These are phyloP conservation scores for Trichogramma dendrolimi DNA, from an alignment of 2,888 invertebrate species.

Conservation along the genomic window DNA sequence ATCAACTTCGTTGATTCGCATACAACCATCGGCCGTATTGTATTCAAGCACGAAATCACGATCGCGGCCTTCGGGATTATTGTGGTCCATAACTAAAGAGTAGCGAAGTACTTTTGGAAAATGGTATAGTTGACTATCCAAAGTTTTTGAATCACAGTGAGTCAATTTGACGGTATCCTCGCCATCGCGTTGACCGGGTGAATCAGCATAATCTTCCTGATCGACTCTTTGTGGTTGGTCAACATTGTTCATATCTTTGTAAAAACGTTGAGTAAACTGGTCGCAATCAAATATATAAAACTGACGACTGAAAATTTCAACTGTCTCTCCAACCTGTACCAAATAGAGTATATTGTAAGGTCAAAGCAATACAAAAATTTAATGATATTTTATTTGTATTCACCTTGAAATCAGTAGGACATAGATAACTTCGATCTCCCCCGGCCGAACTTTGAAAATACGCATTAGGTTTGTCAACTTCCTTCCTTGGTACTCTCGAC, in stretches of 20 bases:
- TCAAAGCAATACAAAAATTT: too few species aligned
- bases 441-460: too few species aligned
- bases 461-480: too few species aligned
- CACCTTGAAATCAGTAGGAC: too few species aligned
- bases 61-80: constrained; percentile 72
- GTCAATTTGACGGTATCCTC: too few species aligned
- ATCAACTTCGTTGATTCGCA: constrained; percentile 70
- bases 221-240: constrained; percentile 52
- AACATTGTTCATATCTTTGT: constrained; percentile 57
- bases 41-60: constrained; percentile 75
- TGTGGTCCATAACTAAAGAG: constrained; percentile 70
- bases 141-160: background rate
- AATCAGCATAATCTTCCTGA: too few species aligned
- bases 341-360: background rate
- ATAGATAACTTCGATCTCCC: too few species aligned
- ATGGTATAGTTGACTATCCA: constrained; percentile 71
- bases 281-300: constrained; percentile 79
- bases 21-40: constrained; percentile 69
- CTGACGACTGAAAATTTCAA: constrained; percentile 65
- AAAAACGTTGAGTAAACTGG: constrained; percentile 74
- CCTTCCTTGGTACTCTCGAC: too few species aligned
- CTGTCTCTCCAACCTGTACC: constrained; percentile 63
- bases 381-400: too few species aligned
- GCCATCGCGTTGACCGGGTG: too few species aligned
- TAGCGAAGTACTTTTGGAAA: constrained; percentile 63